phyloP scores from a whole-genome alignment of 2,797 vertebrate species.

The Poecilia wingei region DNA sequence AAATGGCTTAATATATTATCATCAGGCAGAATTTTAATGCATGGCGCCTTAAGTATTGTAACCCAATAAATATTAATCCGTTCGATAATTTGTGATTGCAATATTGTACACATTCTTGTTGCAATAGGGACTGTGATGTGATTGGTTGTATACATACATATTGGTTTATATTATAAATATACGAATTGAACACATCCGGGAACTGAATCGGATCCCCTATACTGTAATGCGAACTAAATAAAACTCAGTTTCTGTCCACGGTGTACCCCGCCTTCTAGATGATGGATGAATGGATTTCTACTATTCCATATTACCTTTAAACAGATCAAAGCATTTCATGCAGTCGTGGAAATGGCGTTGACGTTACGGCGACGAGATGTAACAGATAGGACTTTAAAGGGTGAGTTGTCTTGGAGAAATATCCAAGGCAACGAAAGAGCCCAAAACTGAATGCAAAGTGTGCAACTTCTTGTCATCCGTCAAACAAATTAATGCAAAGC shows the following conservation, averaged over 20 bases:
- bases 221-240: background rate
- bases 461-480: slow-evolving; percentile 51
- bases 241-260: background rate
- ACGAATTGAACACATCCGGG: no score
- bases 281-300: background rate
- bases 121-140: background rate
- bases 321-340: background rate
- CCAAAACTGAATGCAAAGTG: slow-evolving; percentile 72
- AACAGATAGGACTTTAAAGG: background rate
- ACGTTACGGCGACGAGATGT: background rate
- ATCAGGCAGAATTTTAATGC: background rate
- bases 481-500: slow-evolving; percentile 80
- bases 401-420: slow-evolving; percentile 6
- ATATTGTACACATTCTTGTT: background rate
- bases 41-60: background rate
- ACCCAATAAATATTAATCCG: background rate
- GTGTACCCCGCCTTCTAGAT: background rate
- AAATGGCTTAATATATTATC: background rate
- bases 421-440: slow-evolving; percentile 37
- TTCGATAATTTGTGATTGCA: background rate
- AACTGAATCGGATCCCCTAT: no score
- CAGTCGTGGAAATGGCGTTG: background rate
- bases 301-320: background rate
- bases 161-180: no score
- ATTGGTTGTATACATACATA: background rate